These are phyloP conservation scores for Albula goreensis DNA, from an alignment of 2,113 vertebrate genomes.

Conservation along the genomic window DNA sequence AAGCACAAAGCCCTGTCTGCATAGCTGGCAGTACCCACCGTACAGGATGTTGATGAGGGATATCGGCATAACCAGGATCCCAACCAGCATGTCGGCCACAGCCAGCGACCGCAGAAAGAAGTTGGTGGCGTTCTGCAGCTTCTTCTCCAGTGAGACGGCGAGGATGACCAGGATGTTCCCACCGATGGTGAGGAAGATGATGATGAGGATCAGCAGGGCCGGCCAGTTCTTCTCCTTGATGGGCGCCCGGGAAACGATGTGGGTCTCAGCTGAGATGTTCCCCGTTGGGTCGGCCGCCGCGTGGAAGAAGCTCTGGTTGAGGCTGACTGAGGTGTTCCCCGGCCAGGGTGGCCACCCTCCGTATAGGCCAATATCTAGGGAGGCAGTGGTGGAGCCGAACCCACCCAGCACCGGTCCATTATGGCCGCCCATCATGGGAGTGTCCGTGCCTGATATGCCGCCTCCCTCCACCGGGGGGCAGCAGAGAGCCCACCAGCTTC, in stretches of 20 bases:
- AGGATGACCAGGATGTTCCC: conserved; percentile 97
- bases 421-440: conserved; percentile 8
- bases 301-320: conserved; percentile 55
- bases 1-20: too few relatives aligned
- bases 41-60: conserved; percentile 95
- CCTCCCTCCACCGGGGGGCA: conserved; percentile 10
- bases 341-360: conserved; percentile 62
- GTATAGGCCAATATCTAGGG: conserved; percentile 26
- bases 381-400: conserved; percentile 20
- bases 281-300: conserved; percentile 41
- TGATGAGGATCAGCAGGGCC: conserved; percentile 86
- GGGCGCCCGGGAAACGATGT: conserved; percentile 51
- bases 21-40: conserved; percentile 74
- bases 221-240: conserved; percentile 91
- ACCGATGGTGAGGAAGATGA: conserved; percentile 92
- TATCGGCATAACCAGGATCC: conserved; percentile 96
- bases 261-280: conserved; percentile 56
- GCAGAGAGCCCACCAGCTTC: not conserved
- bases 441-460: not conserved
- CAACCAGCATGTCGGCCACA: conserved; percentile 95
- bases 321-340: conserved; percentile 56
- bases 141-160: conserved; percentile 95
- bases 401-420: not conserved
- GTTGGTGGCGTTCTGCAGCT: conserved; percentile 97
- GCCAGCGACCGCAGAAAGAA: conserved; percentile 97